phyloP scores from a whole-genome alignment of 2,797 vertebrate species.

The Pempheris klunzingeri region DNA sequence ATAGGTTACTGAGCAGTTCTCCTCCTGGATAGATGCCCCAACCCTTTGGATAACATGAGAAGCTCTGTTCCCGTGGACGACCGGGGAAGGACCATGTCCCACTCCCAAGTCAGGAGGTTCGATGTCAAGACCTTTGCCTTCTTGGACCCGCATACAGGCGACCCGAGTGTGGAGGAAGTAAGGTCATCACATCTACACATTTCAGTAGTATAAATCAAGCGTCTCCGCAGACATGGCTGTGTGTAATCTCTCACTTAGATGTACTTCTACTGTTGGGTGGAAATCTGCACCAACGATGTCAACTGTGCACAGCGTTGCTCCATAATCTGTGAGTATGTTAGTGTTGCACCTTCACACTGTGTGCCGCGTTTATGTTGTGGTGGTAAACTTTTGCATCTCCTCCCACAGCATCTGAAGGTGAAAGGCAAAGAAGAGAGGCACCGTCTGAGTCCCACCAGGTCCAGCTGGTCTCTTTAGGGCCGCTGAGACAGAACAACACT shows the following conservation, averaged over 20 bases:
- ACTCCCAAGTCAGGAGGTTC: constrained; percentile 79
- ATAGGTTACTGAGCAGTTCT: neutral
- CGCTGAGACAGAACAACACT: constrained; percentile 57
- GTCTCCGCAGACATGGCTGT: neutral
- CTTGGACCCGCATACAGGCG: constrained; percentile 72
- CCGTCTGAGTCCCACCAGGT: neutral
- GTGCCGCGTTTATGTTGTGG: neutral
- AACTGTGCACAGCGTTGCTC: constrained; percentile 76
- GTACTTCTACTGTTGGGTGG: constrained; percentile 84
- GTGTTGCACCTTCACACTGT: too few species aligned
- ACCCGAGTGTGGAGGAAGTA: constrained; percentile 77
- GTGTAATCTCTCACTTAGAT: constrained; percentile 58
- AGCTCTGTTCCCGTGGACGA: constrained; percentile 74
- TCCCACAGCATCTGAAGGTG: constrained; percentile 65
- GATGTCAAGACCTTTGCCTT: constrained; percentile 83
- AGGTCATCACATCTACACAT: neutral
- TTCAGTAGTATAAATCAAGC: neutral
- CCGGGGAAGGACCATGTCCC: constrained; percentile 50
- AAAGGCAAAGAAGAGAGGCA: constrained; percentile 62
- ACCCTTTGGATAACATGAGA: constrained; percentile 75
- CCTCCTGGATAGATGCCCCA: constrained; percentile 73
- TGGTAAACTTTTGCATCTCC: neutral
- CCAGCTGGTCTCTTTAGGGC: constrained; percentile 74
- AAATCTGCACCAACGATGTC: constrained; percentile 69
- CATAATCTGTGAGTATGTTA: constrained; percentile 72